These are phyloP conservation scores for Lasaia peninsularis DNA, from an alignment of 1,140 invertebrate genomes.

Conservation along the genomic window DNA sequence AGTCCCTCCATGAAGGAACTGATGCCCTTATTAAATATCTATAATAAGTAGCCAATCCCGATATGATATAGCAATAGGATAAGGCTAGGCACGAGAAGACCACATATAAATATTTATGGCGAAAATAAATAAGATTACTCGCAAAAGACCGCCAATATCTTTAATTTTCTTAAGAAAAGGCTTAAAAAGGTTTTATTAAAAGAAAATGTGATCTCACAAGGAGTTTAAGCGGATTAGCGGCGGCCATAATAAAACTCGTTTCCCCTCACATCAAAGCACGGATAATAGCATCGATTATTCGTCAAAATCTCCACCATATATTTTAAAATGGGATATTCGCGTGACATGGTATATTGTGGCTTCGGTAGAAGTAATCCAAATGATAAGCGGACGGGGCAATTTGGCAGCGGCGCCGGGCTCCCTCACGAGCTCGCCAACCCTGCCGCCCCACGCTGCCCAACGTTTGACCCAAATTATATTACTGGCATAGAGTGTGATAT, in stretches of 20 bases:
- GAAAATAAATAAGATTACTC: no score
- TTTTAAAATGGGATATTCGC: conserved; percentile 34
- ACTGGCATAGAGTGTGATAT: conserved; percentile 26
- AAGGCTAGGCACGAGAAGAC: neutral
- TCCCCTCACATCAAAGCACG: conserved; percentile 5
- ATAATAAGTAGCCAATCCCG: no score
- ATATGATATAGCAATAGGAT: no score
- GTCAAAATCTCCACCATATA: conserved; percentile 23
- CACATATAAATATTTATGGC: no score
- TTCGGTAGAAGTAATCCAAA: conserved; percentile 52
- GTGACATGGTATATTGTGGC: conserved; percentile 40
- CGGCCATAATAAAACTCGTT: conserved; percentile 7
- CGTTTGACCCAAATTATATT: conserved; percentile 59
- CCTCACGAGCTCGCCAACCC: conserved; percentile 54
- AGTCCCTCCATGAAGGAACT: no score
- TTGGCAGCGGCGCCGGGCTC: conserved; percentile 57
- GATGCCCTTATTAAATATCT: no score
- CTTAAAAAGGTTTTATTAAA: conserved; percentile 2
- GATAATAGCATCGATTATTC: conserved; percentile 22
- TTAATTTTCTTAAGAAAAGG: neutral
- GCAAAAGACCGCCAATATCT: neutral
- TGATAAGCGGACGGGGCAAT: conserved; percentile 67
- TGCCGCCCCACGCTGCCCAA: conserved; percentile 38
- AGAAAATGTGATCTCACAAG: conserved; percentile 6
- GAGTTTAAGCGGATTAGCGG: neutral